A percentile compares a stretch with the other conserved stretches of the same genome.
These are phyloP conservation scores for Synanthedon myopaeformis DNA, from an alignment of 2,888 invertebrate genomes.

Conservation along the genomic window DNA sequence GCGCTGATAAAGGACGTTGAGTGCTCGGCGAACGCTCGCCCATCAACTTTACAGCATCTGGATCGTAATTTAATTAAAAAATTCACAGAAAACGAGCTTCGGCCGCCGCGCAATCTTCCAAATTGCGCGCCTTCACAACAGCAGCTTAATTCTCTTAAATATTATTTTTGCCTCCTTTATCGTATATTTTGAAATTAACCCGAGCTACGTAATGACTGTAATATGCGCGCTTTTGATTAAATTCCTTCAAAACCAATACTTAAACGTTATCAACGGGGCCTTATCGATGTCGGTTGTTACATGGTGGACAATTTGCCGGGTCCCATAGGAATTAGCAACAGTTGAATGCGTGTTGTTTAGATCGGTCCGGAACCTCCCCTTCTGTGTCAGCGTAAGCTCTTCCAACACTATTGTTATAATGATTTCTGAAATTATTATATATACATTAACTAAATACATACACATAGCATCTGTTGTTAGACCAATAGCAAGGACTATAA, in stretches of 20 bases:
- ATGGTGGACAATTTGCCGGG: slow-evolving; percentile 28
- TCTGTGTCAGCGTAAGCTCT: slow-evolving; percentile 21
- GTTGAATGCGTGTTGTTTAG: slow-evolving; percentile 1
- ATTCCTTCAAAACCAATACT: slow-evolving; percentile 64
- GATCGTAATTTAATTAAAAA: slow-evolving; percentile 68
- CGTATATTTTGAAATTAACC: slow-evolving; percentile 65
- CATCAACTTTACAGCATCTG: slow-evolving; percentile 54
- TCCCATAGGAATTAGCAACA: neutral
- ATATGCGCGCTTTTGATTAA: slow-evolving; percentile 60
- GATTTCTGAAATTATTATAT: slow-evolving; percentile 9
- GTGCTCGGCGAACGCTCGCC: slow-evolving; percentile 25
- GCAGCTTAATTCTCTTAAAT: slow-evolving; percentile 65
- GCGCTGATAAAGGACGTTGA: slow-evolving; percentile 3
- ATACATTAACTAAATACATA: too few species aligned
- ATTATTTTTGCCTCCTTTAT: slow-evolving; percentile 60
- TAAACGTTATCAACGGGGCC: slow-evolving; percentile 48
- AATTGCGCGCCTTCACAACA: slow-evolving; percentile 51
- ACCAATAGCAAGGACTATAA: too few species aligned
- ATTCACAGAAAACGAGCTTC: slow-evolving; percentile 61
- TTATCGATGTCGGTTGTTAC: slow-evolving; percentile 23
- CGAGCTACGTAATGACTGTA: slow-evolving; percentile 50
- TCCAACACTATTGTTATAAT: slow-evolving; percentile 16
- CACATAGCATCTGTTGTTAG: too few species aligned
- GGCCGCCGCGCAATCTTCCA: slow-evolving; percentile 51
- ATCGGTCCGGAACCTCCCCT: slow-evolving; percentile 22